These are phyloP conservation scores for Siniperca scherzeri DNA, from an alignment of 2,797 vertebrate genomes.

Conservation along the genomic window DNA sequence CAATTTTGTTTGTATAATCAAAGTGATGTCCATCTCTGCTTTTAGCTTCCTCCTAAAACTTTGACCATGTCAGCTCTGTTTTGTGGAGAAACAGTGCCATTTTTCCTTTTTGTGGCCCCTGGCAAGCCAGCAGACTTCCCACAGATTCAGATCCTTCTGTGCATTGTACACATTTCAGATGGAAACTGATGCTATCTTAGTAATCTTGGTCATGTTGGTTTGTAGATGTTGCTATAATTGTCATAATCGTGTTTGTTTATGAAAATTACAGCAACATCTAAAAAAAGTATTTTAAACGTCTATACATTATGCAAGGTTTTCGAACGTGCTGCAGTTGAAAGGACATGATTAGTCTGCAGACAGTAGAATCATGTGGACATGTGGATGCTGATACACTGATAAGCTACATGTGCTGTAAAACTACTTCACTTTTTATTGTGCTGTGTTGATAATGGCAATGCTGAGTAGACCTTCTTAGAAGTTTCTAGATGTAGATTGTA, in stretches of 20 bases:
- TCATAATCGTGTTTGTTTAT: neutral
- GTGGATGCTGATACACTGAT: conserved; percentile 41
- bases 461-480: conserved; percentile 26
- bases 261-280: neutral
- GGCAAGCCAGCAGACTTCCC: neutral
- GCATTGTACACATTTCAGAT: neutral
- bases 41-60: neutral
- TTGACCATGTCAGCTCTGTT: neutral
- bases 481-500: conserved; percentile 20
- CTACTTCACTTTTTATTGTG: conserved; percentile 50
- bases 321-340: neutral
- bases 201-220: neutral
- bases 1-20: neutral
- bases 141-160: neutral
- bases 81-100: neutral
- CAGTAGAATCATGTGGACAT: conserved; percentile 2
- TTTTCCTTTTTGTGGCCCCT: neutral
- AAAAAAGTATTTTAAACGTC: neutral
- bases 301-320: neutral
- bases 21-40: neutral
- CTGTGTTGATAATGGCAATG: conserved; percentile 17
- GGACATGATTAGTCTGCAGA: conserved; percentile 16
- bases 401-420: conserved; percentile 34
- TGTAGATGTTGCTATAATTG: too few relatives aligned
- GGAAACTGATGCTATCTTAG: neutral